Evolutionary conservation across 2,888 invertebrate genomes (phyloP), one percentile per base, ranked within the genome.

Genomic region (Metalampra italica): DNA sequence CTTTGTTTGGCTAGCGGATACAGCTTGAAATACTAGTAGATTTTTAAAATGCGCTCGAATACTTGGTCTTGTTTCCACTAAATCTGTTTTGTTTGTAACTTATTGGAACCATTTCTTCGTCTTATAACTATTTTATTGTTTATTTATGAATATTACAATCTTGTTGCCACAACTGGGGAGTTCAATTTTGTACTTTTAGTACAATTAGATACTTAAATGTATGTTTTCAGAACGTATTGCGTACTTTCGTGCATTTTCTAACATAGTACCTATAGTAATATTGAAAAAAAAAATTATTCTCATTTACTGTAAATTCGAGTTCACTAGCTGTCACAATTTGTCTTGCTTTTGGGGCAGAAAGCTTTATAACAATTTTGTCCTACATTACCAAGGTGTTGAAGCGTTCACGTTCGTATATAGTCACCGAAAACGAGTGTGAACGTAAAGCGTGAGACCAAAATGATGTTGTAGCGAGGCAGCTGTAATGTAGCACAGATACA

Each of bases 1-100:
- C 81, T 85, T 83, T 82, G 78, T 78, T 80, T 72, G 62, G 66
- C 60, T 62, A 60, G 62, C 64, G 68, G 67, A 72, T 67, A 68
- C 68, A 64, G 66, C 63, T 72, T 65, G 62, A 64, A 66, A 68
- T 72, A 55, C 52, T 49, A 47, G 52, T 55, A 50, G 43, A 55
- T 57, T 60, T 60, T 46, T 50, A 50, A 53, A 55, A 52, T 48
- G 47, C 7, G 15, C 12, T 8, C 13, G 36, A 15, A 44, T 41
- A 34, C 40, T 34, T 15, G 38, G 34, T 39, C 36, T 15, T 12
- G 9, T 46, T 46, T 45, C n/a, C 32, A 32, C 36, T n/a, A 46
- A 39, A 15, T 47, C 22, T 42, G 22, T 11, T 34, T 14, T 30
- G 30, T 34, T 43, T 34, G 9, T 42, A 29, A 42, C 11, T 42